Evolutionary conservation across 2,888 invertebrate genomes (phyloP).

Genomic region (Platypus cylindrus): DNA sequence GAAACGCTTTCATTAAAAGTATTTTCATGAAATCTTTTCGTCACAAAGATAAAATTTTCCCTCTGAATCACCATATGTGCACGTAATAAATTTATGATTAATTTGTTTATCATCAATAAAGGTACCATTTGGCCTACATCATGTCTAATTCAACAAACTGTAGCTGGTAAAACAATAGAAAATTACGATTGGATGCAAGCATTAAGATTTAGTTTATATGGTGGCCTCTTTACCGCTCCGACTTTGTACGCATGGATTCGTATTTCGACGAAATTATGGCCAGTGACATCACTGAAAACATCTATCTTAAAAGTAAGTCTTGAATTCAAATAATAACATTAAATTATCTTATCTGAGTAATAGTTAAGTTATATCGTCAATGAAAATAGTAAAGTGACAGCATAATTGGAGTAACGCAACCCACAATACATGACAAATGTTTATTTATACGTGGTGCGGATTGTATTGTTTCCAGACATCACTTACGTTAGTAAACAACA

Average conservation of each 20-base stretch:
- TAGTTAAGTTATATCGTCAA: no score
- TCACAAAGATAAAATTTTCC: no score
- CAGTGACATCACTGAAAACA: slow-evolving; percentile 52
- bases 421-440: no score
- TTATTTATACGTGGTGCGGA: no score
- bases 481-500: no score
- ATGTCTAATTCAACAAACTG: slow-evolving; percentile 57
- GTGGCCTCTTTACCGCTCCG: slow-evolving; percentile 71
- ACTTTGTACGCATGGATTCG: slow-evolving; percentile 70
- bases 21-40: no score
- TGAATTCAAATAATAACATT: neutral
- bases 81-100: no score
- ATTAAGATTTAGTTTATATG: slow-evolving; percentile 62
- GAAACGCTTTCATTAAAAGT: slow-evolving; percentile 31
- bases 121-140: slow-evolving; percentile 61
- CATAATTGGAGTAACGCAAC: no score
- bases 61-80: no score
- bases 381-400: no score
- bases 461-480: no score
- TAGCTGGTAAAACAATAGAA: slow-evolving; percentile 51
- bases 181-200: slow-evolving; percentile 58
- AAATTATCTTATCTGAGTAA: slow-evolving; percentile 1
- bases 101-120: no score
- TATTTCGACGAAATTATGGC: slow-evolving; percentile 64
- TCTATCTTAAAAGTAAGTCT: slow-evolving; percentile 56